Base-by-base conservation (phyloP, 2,888 invertebrate genomes). In the Pristionchus maxplancki region DNA sequence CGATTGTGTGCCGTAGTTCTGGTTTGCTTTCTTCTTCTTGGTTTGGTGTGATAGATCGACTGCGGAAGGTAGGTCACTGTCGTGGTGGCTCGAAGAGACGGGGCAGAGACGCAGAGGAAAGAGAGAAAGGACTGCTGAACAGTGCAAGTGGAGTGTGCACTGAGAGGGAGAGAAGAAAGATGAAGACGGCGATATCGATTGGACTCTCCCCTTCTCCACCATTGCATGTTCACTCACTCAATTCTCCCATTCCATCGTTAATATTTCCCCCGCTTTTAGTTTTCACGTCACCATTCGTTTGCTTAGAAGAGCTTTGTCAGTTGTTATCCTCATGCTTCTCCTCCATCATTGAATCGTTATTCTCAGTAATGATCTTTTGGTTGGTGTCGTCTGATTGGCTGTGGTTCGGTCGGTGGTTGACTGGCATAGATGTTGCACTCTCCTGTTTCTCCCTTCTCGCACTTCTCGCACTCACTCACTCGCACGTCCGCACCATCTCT, bases 61-160 rank as follows among this genome's bases (percentile, higher is more conserved):
- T 78, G 37, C 13, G 44, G 17, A 31, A 31, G 34, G 71, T 71
- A 37, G 71, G 71, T 37, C 37, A 71, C 4, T 71, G 20, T 34
- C 37, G 0, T 67, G 31, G 34, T 37, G n/a, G n/a, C n/a, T 78
- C 28, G n/a, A 9, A 15, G n/a, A 48, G 44, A n/a, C 17, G 44
- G 44, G 78, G 34, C 78, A 78, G 78, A 48, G 78, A 78, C 78
- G 78, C 44, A 78, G 78, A 78, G 44, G 78, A 78, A 48, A 71
- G 71, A 20, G 58, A 78, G 78, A 48, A 78, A 28, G n/a, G 78
- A 78, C 78, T 78, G 78, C 44, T 34, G 78, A 40, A 78, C 78
- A 78, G 78, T 78, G 44, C 78, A 78, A 40, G 48, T 78, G n/a
- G 78, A 40, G 78, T 71, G 24, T 74, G 78, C 28, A 48, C 78